A percentile compares a stretch with the other conserved stretches of the same genome.
These are phyloP conservation scores for Hermetia illucens DNA, from an alignment of 1,140 invertebrate genomes.

Conservation along the genomic window DNA sequence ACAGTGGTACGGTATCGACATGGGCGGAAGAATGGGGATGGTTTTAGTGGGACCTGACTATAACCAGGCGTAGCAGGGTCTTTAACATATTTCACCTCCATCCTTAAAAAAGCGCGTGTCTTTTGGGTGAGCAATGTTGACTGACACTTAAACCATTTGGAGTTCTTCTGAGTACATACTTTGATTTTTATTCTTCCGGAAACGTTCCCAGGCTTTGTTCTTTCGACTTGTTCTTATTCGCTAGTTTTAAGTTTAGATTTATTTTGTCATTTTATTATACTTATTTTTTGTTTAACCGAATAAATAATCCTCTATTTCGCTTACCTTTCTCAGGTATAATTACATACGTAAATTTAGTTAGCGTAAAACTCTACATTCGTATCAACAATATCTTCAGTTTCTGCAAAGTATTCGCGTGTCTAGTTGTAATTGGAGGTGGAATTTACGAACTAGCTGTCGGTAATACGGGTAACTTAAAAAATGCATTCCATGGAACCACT, in stretches of 20 bases:
- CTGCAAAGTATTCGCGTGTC: conserved; percentile 70
- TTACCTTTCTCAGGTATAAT: conserved; percentile 52
- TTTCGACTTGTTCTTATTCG: no score
- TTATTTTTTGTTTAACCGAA: conserved; percentile 8
- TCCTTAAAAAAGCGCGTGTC: no score
- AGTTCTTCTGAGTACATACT: no score
- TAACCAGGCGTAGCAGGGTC: no score
- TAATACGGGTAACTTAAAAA: conserved; percentile 50
- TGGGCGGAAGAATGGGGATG: no score
- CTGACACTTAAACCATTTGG: no score
- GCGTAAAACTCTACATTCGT: conserved; percentile 75
- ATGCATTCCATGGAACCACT: conserved; percentile 64
- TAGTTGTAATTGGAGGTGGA: conserved; percentile 70
- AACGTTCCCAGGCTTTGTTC: no score
- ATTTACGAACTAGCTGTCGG: conserved; percentile 55
- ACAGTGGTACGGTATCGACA: no score
- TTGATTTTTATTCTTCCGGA: no score
- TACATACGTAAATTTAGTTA: conserved; percentile 76
- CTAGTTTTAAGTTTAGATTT: neutral
- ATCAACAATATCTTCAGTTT: conserved; percentile 81
- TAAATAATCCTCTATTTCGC: conserved; percentile 5
- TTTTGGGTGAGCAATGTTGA: no score
- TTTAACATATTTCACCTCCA: no score
- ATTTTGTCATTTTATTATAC: conserved; percentile 4
- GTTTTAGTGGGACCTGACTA: no score